Conservation (phyloP, 2,797 vertebrate species). For the Scleropages formosus region DNA sequence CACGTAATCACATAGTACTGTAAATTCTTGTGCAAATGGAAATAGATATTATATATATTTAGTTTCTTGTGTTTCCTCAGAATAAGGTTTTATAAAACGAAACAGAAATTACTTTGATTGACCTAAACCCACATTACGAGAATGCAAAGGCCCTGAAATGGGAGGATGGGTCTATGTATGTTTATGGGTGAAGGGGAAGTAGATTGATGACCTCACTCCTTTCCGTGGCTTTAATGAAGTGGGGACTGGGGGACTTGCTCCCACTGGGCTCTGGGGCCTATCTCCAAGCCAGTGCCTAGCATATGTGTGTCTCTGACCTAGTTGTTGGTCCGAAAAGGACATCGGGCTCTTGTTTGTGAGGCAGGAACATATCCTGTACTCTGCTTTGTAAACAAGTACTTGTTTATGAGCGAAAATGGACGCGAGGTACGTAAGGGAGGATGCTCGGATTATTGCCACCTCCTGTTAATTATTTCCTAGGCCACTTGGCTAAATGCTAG, state of each 20-base stretch:
- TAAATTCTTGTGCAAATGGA: no score
- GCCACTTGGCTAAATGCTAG: constrained; percentile 48
- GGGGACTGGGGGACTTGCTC: constrained; percentile 69
- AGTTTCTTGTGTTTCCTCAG: not conserved
- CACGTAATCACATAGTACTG: no score
- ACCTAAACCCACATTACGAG: no score
- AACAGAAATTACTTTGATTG: constrained; percentile 29
- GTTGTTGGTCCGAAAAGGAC: constrained; percentile 63
- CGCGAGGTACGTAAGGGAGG: constrained; percentile 33
- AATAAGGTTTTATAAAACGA: constrained; percentile 6
- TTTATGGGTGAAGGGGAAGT: constrained; percentile 71
- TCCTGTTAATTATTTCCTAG: constrained; percentile 44
- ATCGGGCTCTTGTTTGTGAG: constrained; percentile 35
- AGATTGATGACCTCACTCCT: constrained; percentile 75
- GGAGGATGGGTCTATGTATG: constrained; percentile 65
- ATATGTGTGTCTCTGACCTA: constrained; percentile 68
- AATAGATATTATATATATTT: no score
- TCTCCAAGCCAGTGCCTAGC: constrained; percentile 48
- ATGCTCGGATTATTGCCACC: constrained; percentile 45
- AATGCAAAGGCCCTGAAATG: not conserved
- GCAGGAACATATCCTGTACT: constrained; percentile 39
- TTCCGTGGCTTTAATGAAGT: constrained; percentile 81
- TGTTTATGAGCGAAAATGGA: constrained; percentile 43
- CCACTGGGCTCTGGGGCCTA: constrained; percentile 52
- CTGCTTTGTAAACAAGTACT: constrained; percentile 39